Evolutionary conservation across 2,888 invertebrate genomes (phyloP), one percentile per base, ranked within the genome.

Genomic region (Cinara cedri): DNA sequence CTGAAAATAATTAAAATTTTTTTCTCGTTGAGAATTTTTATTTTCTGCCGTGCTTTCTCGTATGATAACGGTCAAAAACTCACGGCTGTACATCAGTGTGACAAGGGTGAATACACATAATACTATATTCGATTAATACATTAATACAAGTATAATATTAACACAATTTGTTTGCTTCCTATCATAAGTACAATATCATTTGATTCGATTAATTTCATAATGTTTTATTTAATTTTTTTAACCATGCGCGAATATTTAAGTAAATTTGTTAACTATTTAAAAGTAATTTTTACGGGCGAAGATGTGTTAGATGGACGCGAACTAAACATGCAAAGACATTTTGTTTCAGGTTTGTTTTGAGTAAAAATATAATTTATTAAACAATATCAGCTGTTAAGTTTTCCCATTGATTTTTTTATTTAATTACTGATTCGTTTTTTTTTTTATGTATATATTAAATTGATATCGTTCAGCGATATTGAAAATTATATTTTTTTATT

Each of bases 51-150:
- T 74, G 63, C 13, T 63, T 21, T 63, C 51, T 54, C 42, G 51
- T 63, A 63, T 42, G 51, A 74, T 60, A 74, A 74, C 63, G 42
- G 63, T 42, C 74, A 1, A 51, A 74, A 16, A 42, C 42, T 63
- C 49, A 60, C 70, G 70, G 16, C 6, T 74, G 21, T 63, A 51
- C 74, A 63, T 42, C 74, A 54, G 11, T 63, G 74, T 63, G 49
- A 26, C 34, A 63, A 74, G 62, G 74, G 74, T 74, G 74, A 74
- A 74, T 74, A n/a, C n/a, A n/a, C n/a, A n/a, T n/a, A n/a, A n/a
- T n/a, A n/a, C n/a, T n/a, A 74, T 74, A 74, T 63, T 74, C 34
- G 21, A 60, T 72, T 72, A 19, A 49, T 49, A 63, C 62, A 63
- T 63, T 63, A 34, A 34, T 34, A 34, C 34, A 34, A 34, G 6